phyloP scores from a whole-genome alignment of 2,113 vertebrate genomes.

The Pelobates fuscus region DNA sequence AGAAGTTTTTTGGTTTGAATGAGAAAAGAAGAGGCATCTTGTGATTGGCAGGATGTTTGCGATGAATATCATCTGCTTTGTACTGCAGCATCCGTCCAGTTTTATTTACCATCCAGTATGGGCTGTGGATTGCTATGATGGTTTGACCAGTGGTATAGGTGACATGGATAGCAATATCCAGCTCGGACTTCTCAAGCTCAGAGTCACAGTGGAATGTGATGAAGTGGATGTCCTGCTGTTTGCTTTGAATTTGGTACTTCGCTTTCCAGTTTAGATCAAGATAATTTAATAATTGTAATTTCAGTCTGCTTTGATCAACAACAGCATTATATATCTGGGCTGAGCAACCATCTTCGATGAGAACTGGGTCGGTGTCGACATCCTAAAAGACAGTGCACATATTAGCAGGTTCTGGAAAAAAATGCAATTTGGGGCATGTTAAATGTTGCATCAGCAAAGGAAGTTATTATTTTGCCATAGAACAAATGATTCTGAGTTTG shows the following conservation, averaged over 20 bases:
- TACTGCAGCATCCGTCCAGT: slow-evolving; percentile 91
- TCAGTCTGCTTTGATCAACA: slow-evolving; percentile 78
- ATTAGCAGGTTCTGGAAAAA: background rate
- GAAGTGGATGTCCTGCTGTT: slow-evolving; percentile 88
- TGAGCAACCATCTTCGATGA: slow-evolving; percentile 80
- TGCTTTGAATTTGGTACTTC: slow-evolving; percentile 74
- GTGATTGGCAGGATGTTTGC: slow-evolving; percentile 90
- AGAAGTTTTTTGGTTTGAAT: slow-evolving; percentile 91
- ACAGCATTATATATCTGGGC: slow-evolving; percentile 87
- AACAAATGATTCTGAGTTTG: no score
- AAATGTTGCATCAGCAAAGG: no score
- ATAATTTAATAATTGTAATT: slow-evolving; percentile 82
- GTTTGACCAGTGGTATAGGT: slow-evolving; percentile 82
- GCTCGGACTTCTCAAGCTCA: slow-evolving; percentile 74
- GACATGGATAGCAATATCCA: slow-evolving; percentile 89
- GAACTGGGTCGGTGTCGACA: slow-evolving; percentile 60
- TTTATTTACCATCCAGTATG: slow-evolving; percentile 98
- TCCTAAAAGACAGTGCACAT: slow-evolving; percentile 66
- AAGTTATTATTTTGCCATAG: no score
- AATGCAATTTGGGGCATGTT: no score
- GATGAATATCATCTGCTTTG: slow-evolving; percentile 95
- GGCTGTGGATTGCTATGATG: slow-evolving; percentile 83
- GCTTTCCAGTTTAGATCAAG: slow-evolving; percentile 86
- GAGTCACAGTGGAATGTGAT: slow-evolving; percentile 78
- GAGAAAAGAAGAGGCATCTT: slow-evolving; percentile 93